Evolutionary conservation across 2,888 invertebrate genomes (phyloP).

Genomic region (Stratiomys singularior): DNA sequence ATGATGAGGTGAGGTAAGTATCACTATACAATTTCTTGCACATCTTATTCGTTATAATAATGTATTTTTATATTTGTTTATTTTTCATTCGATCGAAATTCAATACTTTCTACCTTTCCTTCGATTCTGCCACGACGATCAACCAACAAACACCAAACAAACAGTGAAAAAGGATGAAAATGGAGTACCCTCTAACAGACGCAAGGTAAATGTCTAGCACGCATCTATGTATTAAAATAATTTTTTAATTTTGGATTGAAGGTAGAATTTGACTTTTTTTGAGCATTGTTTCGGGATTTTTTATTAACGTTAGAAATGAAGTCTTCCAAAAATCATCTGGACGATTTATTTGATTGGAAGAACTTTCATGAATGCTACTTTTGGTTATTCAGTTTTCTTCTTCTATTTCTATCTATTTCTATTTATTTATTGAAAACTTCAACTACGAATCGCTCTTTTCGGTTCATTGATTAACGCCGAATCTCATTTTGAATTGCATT

Average conservation of each 20-base stretch:
- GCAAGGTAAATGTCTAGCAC: constrained; percentile 44
- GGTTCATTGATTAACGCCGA: too few species aligned
- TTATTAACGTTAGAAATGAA: not conserved
- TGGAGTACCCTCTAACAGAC: constrained; percentile 29
- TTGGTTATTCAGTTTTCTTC: constrained; percentile 1
- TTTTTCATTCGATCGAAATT: constrained; percentile 53
- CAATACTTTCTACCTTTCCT: not conserved
- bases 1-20: constrained; percentile 94
- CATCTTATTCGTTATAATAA: constrained; percentile 44
- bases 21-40: constrained; percentile 53
- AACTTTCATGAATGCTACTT: not conserved
- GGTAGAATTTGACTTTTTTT: constrained; percentile 13
- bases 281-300: constrained; percentile 11
- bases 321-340: not conserved
- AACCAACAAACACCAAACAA: not conserved
- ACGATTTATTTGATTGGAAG: not conserved
- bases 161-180: constrained; percentile 22
- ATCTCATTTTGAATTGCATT: too few species aligned
- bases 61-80: constrained; percentile 50
- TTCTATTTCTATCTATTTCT: too few species aligned
- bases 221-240: not conserved
- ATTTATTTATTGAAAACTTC: too few species aligned
- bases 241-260: constrained; percentile 4
- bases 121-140: too few species aligned
- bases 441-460: too few species aligned